Base-by-base conservation (phyloP, 2,888 invertebrate genomes). In the Brachycybe producta region DNA sequence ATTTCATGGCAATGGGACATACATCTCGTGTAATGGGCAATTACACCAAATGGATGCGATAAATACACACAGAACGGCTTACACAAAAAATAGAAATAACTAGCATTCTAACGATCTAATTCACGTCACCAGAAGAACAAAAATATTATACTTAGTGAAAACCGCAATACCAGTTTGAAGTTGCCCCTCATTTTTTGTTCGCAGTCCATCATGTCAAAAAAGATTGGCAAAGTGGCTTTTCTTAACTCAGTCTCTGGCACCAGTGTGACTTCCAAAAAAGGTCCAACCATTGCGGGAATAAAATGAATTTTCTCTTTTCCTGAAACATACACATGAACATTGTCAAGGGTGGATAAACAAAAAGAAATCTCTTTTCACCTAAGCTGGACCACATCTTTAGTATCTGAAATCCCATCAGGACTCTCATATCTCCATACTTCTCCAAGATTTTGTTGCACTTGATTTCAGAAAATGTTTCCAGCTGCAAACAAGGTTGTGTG, bases 171-270 rank as follows among this genome's bases (percentile, higher is more conserved):
- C 65, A 87, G 77, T 52, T 85, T 78, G 58, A 92, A 92, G 57
- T 86, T 84, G 0, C 90, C 90, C 0, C 84, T 77, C 1, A 80
- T 78, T 62, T 74, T 73, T 53, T 84, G 81, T 63, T 94, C 92
- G 60, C 86, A 86, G 57, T 91, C 86, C 85, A 95, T 92, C 76
- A 95, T 84, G 59, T 92, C 88, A 61, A 88, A 92, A 60, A 94
- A 84, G 39, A 94, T 88, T 5, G 88, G 86, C 11, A 94, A 69
- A 0, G 91, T 92, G 0, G 88, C 87, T 58, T 87, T 82, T 0
- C 94, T 75, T 5, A 95, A 67, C 57, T 84, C 83, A 32, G 77
- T 77, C 61, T 90, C 86, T 1, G 85, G 84, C 4, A 94, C 88
- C 28, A 94, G 71, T 0, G 92, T 92, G 3, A 94, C 88, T 69